These are phyloP conservation scores for Python bivittatus DNA, from an alignment of 2,113 vertebrate genomes.

Conservation along the genomic window DNA sequence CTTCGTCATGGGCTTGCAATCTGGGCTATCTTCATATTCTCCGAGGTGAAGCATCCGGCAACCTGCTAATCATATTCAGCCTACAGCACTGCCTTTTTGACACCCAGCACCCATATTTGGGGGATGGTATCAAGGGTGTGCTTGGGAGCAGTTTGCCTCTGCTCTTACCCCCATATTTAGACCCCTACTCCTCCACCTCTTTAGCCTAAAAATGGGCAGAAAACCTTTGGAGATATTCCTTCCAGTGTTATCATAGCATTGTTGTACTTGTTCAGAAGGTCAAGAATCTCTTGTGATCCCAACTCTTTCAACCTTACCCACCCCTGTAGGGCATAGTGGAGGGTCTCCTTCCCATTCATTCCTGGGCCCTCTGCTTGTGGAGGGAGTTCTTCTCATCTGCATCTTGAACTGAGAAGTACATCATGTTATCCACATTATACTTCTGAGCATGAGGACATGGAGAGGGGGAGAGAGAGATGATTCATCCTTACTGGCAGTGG, in stretches of 20 bases:
- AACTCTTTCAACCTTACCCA: background rate
- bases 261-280: background rate
- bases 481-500: background rate
- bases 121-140: background rate
- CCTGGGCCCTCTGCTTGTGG: background rate
- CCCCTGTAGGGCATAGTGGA: background rate
- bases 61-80: too few species aligned
- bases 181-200: background rate
- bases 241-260: background rate
- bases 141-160: background rate
- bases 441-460: background rate
- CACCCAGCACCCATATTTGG: too few species aligned
- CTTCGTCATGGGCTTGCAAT: too few species aligned
- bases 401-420: background rate
- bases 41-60: too few species aligned
- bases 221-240: too few species aligned
- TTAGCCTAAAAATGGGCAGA: background rate
- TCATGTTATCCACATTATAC: background rate
- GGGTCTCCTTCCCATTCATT: background rate
- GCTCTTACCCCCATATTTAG: background rate
- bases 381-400: background rate
- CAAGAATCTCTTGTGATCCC: background rate
- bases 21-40: too few species aligned
- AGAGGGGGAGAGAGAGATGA: background rate
- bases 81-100: too few species aligned